Base-by-base conservation (phyloP, 2,797 vertebrate species). In the Chelon auratus region DNA sequence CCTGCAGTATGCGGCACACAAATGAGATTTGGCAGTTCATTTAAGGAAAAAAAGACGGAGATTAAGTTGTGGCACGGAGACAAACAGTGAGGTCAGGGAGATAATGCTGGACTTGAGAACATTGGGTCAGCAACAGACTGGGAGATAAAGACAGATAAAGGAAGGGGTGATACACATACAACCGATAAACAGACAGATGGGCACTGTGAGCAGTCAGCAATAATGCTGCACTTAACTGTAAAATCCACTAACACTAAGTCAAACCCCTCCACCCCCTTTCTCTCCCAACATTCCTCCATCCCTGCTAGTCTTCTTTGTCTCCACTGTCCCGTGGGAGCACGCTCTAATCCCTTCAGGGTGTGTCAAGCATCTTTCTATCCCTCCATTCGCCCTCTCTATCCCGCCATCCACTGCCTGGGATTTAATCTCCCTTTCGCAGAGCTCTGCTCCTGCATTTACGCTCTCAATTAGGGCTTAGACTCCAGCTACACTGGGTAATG, bases 381-480 rank as follows among this genome's bases (percentile, higher is more conserved):
- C 78, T 87, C 68, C 72, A 48, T 74, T 82, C 69, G 30, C 71
- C 77, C 88, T 72, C 75, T 62, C 65, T 80, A 87, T 86, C 76
- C 82, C 33, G 30, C 81, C 84, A 88, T 87, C 82, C 86, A 81
- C 67, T 82, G 88, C 87, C 79, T 51, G 81, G 87, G 88, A 91
- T 90, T 92, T 93, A 93, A 83, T 87, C 85, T 76, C 60, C 80
- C 82, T 64, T 79, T 80, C 53, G 61, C 79, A 80, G 83, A 50
- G 78, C 86, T 87, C 75, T 74, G 61, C 72, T 85, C 77, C 76
- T 56, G 86, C 91, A 92, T 92, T 93, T 93, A 82, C 84, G 71
- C 82, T 90, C 90, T 91, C 90, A 92, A 93, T 94, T 94, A 93
- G 75, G 74, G 83, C 87, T 93, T 92, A 92, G 75, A 85, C 82